phyloP scores from a whole-genome alignment of 2,797 vertebrate genomes.

The Sylvia borin region DNA sequence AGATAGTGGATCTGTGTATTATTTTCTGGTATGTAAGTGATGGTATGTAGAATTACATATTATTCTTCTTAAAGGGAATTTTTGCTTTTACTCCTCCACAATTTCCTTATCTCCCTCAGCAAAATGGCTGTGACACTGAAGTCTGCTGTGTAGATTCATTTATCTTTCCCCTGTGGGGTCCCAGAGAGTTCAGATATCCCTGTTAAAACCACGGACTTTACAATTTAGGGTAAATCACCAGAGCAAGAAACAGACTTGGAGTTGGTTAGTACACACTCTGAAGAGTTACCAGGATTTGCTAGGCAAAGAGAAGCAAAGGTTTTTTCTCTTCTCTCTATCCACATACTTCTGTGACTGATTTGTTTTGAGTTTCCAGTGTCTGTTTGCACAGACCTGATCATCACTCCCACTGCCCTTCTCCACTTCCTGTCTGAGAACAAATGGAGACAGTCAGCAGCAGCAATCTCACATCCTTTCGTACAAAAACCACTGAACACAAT shows the following conservation, averaged over 20 bases:
- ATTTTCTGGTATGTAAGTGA: not conserved
- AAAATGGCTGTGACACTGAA: not conserved
- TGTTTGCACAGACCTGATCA: slow-evolving; percentile 45
- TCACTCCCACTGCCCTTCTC: not conserved
- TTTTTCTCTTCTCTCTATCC: not conserved
- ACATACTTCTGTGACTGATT: not conserved
- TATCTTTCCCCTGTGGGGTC: not conserved
- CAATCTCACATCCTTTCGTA: not conserved
- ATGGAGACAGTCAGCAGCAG: not conserved
- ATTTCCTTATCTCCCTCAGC: slow-evolving; percentile 14
- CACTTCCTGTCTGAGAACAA: slow-evolving; percentile 21
- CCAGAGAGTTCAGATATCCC: not conserved
- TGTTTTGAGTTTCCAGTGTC: slow-evolving; percentile 36
- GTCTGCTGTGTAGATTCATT: not conserved
- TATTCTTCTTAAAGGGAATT: not conserved
- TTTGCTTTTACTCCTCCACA: not conserved
- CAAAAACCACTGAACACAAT: not conserved
- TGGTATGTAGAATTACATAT: not conserved
- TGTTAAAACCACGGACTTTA: not conserved
- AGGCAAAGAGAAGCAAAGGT: not conserved
- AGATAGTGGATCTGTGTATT: not conserved
- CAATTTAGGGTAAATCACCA: not conserved
- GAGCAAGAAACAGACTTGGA: not conserved
- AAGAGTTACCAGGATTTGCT: slow-evolving; percentile 6
- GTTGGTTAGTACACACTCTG: not conserved